These are phyloP conservation scores for Cacatua alba DNA, from an alignment of 2,113 vertebrate species.

Conservation along the genomic window DNA sequence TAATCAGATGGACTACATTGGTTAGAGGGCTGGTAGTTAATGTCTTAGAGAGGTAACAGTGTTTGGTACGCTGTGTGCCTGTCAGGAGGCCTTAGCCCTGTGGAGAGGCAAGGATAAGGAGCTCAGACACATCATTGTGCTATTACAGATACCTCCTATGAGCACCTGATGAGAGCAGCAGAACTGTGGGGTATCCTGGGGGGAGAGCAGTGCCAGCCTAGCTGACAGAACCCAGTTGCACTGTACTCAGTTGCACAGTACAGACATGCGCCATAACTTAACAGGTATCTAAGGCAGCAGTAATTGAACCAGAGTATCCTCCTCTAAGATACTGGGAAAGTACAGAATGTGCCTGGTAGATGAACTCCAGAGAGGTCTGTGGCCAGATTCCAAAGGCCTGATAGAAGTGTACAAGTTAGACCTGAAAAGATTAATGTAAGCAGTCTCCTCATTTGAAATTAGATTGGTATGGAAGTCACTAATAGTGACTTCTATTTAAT, in stretches of 20 bases:
- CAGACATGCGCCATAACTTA: neutral
- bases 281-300: neutral
- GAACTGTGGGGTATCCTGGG: neutral
- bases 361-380: neutral
- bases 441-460: neutral
- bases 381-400: neutral
- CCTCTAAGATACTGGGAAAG: neutral
- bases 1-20: neutral
- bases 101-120: neutral
- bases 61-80: accelerated
- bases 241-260: neutral
- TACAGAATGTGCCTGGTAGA: neutral
- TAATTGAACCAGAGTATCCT: neutral
- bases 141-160: neutral
- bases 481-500: neutral
- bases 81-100: neutral
- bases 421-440: neutral
- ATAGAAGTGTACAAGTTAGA: neutral
- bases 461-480: neutral
- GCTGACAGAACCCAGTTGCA: neutral
- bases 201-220: neutral
- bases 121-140: neutral
- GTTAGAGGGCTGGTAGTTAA: neutral
- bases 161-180: neutral
- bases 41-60: neutral